Conservation (phyloP, 1,140 invertebrate genomes). For the Tetramorium simillimum region DNA sequence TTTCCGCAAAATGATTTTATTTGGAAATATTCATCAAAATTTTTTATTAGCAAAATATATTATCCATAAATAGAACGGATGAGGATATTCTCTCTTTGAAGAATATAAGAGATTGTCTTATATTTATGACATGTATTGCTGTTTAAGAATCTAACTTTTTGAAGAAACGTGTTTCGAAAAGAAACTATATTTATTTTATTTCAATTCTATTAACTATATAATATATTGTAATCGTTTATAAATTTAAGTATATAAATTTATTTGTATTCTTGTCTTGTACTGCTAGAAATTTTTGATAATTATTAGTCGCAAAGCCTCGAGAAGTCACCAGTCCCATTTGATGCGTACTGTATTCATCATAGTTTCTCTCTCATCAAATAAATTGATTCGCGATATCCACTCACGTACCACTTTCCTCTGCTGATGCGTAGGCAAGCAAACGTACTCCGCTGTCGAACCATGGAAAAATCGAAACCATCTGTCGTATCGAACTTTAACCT, state of each 20-base stretch:
- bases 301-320: background rate
- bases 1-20: slow-evolving; percentile 22
- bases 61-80: background rate
- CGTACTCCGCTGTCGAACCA: slow-evolving; percentile 18
- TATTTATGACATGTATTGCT: background rate
- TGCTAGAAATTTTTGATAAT: background rate
- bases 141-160: background rate
- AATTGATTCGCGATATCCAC: slow-evolving; percentile 43
- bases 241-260: background rate
- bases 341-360: background rate
- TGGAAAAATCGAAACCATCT: slow-evolving; percentile 51
- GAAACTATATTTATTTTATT: background rate
- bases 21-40: background rate
- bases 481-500: slow-evolving; percentile 50
- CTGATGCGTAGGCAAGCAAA: slow-evolving; percentile 41
- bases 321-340: background rate
- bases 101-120: background rate
- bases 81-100: background rate
- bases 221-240: background rate
- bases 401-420: slow-evolving; percentile 31
- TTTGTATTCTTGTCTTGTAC: background rate
- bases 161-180: background rate
- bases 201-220: background rate
- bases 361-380: slow-evolving; percentile 49
- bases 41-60: background rate